Percentiles rank a stretch among this genome's conserved stretches.
These are phyloP conservation scores for Monarcha castaneiventris DNA, from an alignment of 2,113 vertebrate genomes.

Conservation along the genomic window DNA sequence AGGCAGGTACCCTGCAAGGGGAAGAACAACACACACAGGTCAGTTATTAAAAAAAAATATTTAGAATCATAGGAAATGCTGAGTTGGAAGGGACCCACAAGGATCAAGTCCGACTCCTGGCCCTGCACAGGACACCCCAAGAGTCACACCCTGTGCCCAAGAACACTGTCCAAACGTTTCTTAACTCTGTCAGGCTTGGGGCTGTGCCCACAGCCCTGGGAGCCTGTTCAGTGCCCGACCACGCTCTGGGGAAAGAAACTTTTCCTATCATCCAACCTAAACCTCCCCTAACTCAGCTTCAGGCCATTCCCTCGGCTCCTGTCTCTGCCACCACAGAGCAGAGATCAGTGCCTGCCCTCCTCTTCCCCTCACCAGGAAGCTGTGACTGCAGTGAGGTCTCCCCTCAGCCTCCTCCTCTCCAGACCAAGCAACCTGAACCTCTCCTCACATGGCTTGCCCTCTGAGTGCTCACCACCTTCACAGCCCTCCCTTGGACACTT, in stretches of 20 bases:
- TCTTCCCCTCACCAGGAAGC: rapidly evolving
- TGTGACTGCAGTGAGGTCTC: not conserved
- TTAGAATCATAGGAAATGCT: not conserved
- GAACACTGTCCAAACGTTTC: rapidly evolving
- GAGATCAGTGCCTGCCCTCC: not conserved
- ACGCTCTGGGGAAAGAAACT: not conserved
- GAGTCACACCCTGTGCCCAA: rapidly evolving
- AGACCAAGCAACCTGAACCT: rapidly evolving
- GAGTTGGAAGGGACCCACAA: not conserved
- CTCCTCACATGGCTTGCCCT: not conserved
- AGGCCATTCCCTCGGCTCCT: not conserved
- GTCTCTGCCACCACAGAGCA: not conserved
- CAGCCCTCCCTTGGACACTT: not conserved
- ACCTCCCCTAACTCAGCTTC: rapidly evolving
- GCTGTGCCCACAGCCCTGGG: rapidly evolving
- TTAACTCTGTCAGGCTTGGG: rapidly evolving
- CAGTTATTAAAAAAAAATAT: not conserved
- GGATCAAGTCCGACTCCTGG: not conserved
- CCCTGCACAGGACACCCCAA: not conserved
- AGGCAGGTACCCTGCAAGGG: not conserved
- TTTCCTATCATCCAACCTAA: rapidly evolving
- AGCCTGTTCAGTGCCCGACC: not conserved
- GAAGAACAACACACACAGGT: not conserved
- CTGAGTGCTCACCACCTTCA: not conserved
- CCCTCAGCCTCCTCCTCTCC: not conserved